Evolutionary conservation across 2,113 vertebrate species (phyloP), one percentile per base, ranked within the genome.

Genomic region (Tamias sibiricus): DNA sequence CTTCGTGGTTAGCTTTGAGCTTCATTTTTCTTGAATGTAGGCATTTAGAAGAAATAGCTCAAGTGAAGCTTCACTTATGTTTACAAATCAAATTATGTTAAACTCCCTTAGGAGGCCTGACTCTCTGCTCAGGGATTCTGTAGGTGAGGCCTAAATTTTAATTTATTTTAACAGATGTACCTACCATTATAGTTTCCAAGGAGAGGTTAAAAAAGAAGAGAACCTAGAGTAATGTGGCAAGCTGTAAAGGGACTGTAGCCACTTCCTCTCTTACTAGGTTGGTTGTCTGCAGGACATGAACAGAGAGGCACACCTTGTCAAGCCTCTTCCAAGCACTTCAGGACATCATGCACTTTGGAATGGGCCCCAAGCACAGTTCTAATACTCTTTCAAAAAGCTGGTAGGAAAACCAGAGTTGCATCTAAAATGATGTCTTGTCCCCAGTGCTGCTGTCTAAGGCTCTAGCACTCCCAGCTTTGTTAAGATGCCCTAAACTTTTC

Each of bases 261-360:
- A 7, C 6, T 35, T 22, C 6, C n/a, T 1, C 6, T 69, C 44
- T 57, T 10, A 4, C 10, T 2, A 44, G 52, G 4, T 11, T 13
- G 9, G 7, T 11, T 59, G 17, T 6, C 28, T 54, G 17, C 12
- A 35, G 42, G 26, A 71, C 16, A n/a, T 30, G 52, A 47, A 28
- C 12, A 74, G 14, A 64, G 59, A 28, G 64, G 8, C 22, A 49
- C 2, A 84, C 12, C 2, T 80, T 19, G 5, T 64, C 28, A 24
- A 16, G 20, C 13, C 13, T 80, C 24, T 64, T 32, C 5, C 3
- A 89, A 62, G 37, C 24, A 26, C 42, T 54, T 12, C 4, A 37
- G 80, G 20, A n/a, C 12, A 47, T 24, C 22, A 8, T 3, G 3
- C 1, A 1, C 9, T 72, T 1, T 7, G 28, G n/a, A 57, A 14